phyloP scores from a whole-genome alignment of 2,113 vertebrate genomes.

The Mesitornis unicolor region DNA sequence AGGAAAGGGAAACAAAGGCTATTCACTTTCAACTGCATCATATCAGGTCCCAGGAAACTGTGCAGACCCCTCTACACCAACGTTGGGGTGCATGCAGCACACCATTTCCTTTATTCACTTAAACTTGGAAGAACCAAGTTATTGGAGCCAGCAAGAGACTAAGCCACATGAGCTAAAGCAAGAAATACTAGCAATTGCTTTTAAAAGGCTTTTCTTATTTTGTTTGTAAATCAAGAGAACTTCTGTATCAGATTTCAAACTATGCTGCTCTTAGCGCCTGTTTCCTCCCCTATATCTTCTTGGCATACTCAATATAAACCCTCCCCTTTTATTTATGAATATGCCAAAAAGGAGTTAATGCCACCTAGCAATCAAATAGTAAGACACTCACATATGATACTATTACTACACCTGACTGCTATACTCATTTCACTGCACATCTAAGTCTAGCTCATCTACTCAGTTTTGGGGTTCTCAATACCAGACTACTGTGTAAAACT shows the following conservation, averaged over 20 bases:
- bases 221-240: background rate
- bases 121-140: background rate
- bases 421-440: background rate
- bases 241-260: background rate
- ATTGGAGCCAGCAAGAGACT: background rate
- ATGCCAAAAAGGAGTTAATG: background rate
- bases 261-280: background rate
- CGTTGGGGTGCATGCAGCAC: background rate
- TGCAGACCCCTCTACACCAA: background rate
- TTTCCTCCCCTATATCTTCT: background rate
- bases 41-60: background rate
- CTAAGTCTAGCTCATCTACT: background rate
- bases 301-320: background rate
- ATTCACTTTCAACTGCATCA: background rate
- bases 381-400: background rate
- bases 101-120: background rate
- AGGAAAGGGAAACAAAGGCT: background rate
- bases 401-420: background rate
- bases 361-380: background rate
- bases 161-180: background rate
- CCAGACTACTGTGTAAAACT: background rate
- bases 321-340: background rate
- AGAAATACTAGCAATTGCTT: background rate
- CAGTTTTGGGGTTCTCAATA: background rate
- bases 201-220: background rate